Evolutionary conservation across 35 echinoderm and acorn worm genomes (phyloP).

Genomic region (Anneissia japonica): DNA sequence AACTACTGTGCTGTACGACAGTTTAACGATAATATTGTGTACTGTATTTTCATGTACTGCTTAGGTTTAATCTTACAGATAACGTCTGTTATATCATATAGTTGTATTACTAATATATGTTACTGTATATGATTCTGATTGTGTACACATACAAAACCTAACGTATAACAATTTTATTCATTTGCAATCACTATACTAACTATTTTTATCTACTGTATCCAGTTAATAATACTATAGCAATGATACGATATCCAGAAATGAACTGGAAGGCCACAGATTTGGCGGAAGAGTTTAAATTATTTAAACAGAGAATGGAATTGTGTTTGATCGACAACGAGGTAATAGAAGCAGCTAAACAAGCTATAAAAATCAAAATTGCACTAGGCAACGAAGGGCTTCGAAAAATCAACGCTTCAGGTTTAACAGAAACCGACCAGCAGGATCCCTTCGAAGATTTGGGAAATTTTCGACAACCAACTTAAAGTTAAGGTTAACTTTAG

Average conservation of each 20-base stretch:
- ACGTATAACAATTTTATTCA: too few species aligned
- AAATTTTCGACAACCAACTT: conserved; percentile 35
- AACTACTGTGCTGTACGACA: too few species aligned
- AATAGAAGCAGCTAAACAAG: conserved; percentile 8
- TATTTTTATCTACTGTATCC: too few species aligned
- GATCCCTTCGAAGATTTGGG: conserved; percentile 29
- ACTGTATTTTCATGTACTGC: too few species aligned
- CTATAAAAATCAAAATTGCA: conserved; percentile 37
- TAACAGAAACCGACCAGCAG: conserved; percentile 21
- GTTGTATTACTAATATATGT: too few species aligned
- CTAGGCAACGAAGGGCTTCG: conserved; percentile 34
- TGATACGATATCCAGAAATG: conserved; percentile 33
- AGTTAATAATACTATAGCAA: too few species aligned
- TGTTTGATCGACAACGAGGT: conserved; percentile 17
- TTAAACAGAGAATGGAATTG: conserved; percentile 23
- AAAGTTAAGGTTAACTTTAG: conserved; percentile 37
- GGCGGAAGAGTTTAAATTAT: conserved; percentile 29
- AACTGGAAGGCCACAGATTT: conserved; percentile 14
- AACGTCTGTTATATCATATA: too few species aligned
- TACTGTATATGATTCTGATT: too few species aligned
- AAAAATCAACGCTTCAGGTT: conserved; percentile 15
- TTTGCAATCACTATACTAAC: too few species aligned
- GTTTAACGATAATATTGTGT: too few species aligned
- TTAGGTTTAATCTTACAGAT: too few species aligned
- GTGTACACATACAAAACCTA: too few species aligned